Percentiles rank a stretch among this genome's conserved stretches.
phyloP scores from a whole-genome alignment of 2,797 vertebrate genomes.

The Chaetophractus vellerosus region DNA sequence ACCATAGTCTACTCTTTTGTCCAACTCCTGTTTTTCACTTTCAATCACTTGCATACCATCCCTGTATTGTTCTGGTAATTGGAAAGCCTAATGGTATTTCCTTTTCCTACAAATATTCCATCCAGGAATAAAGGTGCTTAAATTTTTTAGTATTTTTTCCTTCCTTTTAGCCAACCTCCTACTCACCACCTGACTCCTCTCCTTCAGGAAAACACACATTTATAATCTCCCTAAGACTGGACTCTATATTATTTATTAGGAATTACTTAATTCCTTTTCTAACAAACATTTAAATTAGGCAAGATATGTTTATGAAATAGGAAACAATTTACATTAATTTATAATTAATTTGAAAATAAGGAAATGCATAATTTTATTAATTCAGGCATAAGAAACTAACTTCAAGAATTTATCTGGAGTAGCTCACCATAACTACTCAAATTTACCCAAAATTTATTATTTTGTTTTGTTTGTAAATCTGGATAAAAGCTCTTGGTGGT shows the following conservation, averaged over 20 bases:
- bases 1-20: not conserved
- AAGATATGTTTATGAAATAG: not conserved
- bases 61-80: not conserved
- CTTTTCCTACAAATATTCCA: not conserved
- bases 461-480: constrained; percentile 15
- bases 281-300: not conserved
- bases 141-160: not conserved
- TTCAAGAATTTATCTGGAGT: not conserved
- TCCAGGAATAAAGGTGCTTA: not conserved
- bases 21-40: not conserved
- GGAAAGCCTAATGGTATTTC: not conserved
- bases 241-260: not conserved
- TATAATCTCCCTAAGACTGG: not conserved
- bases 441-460: not conserved
- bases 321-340: not conserved
- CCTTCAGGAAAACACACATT: not conserved
- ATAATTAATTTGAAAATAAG: not conserved
- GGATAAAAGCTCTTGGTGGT: not conserved
- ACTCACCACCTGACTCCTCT: not conserved
- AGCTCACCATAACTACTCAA: not conserved
- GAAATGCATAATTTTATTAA: not conserved
- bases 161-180: not conserved
- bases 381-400: not conserved
- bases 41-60: not conserved
- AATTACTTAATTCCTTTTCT: not conserved